These are phyloP conservation scores for Elaphurus davidianus DNA, from an alignment of 2,113 vertebrate genomes.

Conservation along the genomic window DNA sequence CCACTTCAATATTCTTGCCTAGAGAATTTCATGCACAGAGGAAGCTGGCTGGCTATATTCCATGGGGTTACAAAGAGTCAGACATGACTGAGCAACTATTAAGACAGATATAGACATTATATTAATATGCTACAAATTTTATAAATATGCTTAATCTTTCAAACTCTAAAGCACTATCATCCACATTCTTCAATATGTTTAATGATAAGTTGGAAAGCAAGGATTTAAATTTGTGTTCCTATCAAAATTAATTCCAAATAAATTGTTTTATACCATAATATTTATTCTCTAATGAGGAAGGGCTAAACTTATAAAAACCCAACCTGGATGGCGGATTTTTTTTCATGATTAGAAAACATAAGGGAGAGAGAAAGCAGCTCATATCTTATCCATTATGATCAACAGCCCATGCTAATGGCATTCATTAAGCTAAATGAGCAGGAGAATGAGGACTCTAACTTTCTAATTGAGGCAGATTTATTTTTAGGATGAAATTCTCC, in stretches of 20 bases:
- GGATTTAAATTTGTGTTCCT: background rate
- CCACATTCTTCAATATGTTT: background rate
- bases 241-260: background rate
- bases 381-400: conserved; percentile 60
- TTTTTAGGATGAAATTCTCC: conserved; percentile 64
- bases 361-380: conserved; percentile 22
- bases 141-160: background rate
- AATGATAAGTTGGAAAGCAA: background rate
- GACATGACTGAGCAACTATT: background rate
- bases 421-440: conserved; percentile 71
- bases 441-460: conserved; percentile 41
- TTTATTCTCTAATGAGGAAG: background rate
- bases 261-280: background rate
- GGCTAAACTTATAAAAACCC: background rate
- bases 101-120: background rate
- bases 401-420: conserved; percentile 65
- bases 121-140: background rate
- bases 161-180: background rate
- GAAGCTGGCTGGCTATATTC: background rate
- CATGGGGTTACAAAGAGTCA: background rate
- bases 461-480: conserved; percentile 69
- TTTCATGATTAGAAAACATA: background rate
- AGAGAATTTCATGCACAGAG: background rate
- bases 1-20: background rate
- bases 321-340: background rate